A percentile compares a stretch with the other conserved stretches of the same genome.
Evolutionary conservation across 2,113 vertebrate genomes (phyloP).

Genomic region (Orycteropus afer): DNA sequence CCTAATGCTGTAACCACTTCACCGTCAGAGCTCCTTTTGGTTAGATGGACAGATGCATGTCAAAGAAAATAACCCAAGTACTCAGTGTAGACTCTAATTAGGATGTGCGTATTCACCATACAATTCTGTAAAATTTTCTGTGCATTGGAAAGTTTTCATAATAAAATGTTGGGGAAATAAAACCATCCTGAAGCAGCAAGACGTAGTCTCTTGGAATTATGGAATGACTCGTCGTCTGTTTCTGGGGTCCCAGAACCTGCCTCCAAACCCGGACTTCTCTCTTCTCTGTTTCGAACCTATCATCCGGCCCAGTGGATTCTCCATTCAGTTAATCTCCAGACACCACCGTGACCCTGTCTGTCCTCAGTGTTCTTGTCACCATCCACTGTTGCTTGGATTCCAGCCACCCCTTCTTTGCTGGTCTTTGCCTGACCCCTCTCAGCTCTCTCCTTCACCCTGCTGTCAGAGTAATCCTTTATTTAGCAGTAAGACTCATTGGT

Average conservation of each 20-base stretch:
- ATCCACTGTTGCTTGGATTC: not conserved
- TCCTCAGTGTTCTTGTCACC: not conserved
- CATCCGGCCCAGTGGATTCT: not conserved
- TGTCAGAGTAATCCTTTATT: not conserved
- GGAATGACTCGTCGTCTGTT: not conserved
- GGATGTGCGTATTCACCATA: not conserved
- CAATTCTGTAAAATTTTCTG: not conserved
- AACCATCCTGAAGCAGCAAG: not conserved
- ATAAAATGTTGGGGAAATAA: not conserved
- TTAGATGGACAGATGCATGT: not conserved
- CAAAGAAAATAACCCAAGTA: not conserved
- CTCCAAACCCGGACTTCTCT: not conserved
- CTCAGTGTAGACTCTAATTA: not conserved
- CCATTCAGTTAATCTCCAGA: not conserved
- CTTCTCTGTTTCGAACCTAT: too few relatives aligned
- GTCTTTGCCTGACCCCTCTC: not conserved
- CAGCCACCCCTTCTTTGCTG: not conserved
- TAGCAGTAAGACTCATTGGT: not conserved
- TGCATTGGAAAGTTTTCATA: not conserved
- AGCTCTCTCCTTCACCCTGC: not conserved
- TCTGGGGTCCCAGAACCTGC: not conserved
- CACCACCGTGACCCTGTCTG: rapidly evolving
- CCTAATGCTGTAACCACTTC: too few relatives aligned
- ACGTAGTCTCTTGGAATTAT: not conserved
- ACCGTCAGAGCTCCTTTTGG: too few relatives aligned